A percentile compares a stretch with the other conserved stretches of the same genome.
These are phyloP conservation scores for Epizoanthus scotinus DNA, from an alignment of 92 coral and sea anemone species.

Conservation along the genomic window DNA sequence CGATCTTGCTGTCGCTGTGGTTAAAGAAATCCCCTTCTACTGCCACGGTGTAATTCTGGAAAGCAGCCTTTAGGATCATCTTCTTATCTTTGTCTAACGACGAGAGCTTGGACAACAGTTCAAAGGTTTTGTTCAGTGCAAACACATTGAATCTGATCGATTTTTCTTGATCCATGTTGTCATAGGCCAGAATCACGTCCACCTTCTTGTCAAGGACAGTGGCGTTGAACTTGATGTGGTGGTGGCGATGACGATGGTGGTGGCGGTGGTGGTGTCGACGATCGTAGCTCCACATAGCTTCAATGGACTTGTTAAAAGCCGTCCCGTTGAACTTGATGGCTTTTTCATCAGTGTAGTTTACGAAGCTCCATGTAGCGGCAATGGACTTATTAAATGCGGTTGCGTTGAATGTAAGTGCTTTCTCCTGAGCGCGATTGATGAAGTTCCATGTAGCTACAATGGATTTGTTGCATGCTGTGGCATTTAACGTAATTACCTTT, in stretches of 20 bases:
- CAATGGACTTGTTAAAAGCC: slow-evolving; percentile 54
- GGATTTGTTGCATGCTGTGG: slow-evolving; percentile 57
- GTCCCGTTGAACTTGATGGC: slow-evolving; percentile 70
- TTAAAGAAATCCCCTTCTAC: slow-evolving; percentile 67
- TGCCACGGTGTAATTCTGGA: slow-evolving; percentile 75
- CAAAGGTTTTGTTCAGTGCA: slow-evolving; percentile 61
- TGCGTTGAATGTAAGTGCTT: slow-evolving; percentile 76
- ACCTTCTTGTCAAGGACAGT: slow-evolving; percentile 43
- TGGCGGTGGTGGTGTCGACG: background rate
- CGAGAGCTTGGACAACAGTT: slow-evolving; percentile 59
- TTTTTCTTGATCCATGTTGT: slow-evolving; percentile 21
- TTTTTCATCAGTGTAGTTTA: slow-evolving; percentile 61
- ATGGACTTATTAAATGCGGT: slow-evolving; percentile 67
- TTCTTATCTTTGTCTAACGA: slow-evolving; percentile 57
- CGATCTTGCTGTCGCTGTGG: slow-evolving; percentile 49
- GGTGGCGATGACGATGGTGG: slow-evolving; percentile 21
- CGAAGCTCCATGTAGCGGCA: slow-evolving; percentile 59
- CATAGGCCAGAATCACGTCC: slow-evolving; percentile 33
- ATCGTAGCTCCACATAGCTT: slow-evolving; percentile 50
- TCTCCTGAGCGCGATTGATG: slow-evolving; percentile 54
- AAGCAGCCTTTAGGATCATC: slow-evolving; percentile 63
- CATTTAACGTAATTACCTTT: slow-evolving; percentile 67
- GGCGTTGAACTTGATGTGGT: slow-evolving; percentile 41
- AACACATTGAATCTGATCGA: slow-evolving; percentile 42
- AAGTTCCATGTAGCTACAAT: slow-evolving; percentile 60